These are phyloP conservation scores for Mellilla xanthometata DNA, from an alignment of 2,888 invertebrate species.

Conservation along the genomic window DNA sequence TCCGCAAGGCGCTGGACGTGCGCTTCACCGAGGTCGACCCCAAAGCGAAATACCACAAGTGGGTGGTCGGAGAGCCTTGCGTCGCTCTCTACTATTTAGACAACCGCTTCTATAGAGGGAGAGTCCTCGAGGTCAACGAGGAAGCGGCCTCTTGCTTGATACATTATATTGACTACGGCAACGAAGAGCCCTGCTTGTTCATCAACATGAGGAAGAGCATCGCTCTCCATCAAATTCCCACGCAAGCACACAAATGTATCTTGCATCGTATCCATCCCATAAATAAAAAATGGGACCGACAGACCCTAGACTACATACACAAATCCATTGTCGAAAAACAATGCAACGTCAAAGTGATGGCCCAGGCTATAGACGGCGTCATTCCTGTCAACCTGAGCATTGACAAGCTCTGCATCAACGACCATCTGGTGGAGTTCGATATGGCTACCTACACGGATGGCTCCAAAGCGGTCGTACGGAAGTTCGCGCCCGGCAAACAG, in stretches of 20 bases:
- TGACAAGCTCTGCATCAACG: constrained; percentile 67
- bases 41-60: constrained; percentile 73
- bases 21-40: constrained; percentile 69
- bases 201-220: constrained; percentile 84
- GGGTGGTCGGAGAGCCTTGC: constrained; percentile 86
- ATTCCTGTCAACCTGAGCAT: constrained; percentile 61
- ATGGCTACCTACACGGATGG: constrained; percentile 64
- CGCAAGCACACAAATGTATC: constrained; percentile 84
- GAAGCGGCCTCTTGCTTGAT: constrained; percentile 75
- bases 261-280: constrained; percentile 67
- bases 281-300: constrained; percentile 67
- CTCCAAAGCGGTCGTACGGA: constrained; percentile 49
- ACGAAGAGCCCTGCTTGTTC: constrained; percentile 84
- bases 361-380: constrained; percentile 52
- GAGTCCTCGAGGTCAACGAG: constrained; percentile 70
- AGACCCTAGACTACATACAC: constrained; percentile 85
- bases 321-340: constrained; percentile 80
- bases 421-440: constrained; percentile 71
- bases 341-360: constrained; percentile 73
- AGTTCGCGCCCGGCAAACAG: no score
- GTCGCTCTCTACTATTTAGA: constrained; percentile 86
- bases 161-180: constrained; percentile 92
- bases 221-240: constrained; percentile 85
- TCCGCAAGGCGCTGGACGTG: constrained; percentile 73
- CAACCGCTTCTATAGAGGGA: constrained; percentile 87